Percentiles rank a stretch among this genome's conserved stretches.
Conservation (phyloP, 2,797 vertebrate genomes). For the Spizella passerina region DNA sequence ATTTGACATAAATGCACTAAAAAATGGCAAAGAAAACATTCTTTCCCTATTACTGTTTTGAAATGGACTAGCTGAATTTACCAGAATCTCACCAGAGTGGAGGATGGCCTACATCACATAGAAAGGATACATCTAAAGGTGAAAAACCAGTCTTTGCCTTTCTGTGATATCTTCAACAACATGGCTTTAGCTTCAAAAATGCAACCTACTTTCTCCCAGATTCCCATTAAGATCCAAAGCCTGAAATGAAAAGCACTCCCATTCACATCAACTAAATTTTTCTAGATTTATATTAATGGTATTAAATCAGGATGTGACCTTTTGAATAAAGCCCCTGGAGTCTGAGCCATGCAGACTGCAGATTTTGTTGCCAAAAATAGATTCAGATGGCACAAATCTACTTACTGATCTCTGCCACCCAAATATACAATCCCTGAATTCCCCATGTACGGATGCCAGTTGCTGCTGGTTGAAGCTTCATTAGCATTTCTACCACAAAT, state of each 20-base stretch:
- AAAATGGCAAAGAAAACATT: neutral
- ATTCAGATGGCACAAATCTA: neutral
- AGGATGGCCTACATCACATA: neutral
- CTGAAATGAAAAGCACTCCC: neutral
- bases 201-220: neutral
- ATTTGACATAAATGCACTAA: neutral
- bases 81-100: neutral
- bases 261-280: neutral
- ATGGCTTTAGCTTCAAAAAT: neutral
- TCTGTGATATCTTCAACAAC: neutral
- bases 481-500: slow-evolving; percentile 20
- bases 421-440: neutral
- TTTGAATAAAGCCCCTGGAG: neutral
- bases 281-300: neutral
- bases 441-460: neutral
- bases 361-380: neutral
- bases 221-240: neutral
- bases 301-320: neutral
- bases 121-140: neutral
- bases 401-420: neutral
- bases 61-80: neutral
- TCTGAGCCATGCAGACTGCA: neutral
- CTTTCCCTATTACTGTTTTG: neutral
- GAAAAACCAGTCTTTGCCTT: neutral
- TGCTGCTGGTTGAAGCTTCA: neutral